Evolutionary conservation across 2,888 invertebrate genomes (phyloP), one percentile per base, ranked within the genome.

Genomic region (Lepidonotus clava): DNA sequence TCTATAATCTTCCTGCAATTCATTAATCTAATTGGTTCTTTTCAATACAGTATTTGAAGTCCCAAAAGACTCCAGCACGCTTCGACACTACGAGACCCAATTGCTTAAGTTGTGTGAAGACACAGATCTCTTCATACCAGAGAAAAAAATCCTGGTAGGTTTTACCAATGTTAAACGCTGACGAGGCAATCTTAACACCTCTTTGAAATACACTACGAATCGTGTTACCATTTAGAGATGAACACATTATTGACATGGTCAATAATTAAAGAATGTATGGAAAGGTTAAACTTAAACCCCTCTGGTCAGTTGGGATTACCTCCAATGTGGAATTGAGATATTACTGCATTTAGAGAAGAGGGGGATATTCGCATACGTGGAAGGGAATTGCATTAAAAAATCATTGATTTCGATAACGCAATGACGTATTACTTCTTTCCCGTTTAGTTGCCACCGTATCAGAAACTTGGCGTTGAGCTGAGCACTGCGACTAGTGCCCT

Each of bases 391-490:
- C n/a, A n/a, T n/a, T n/a, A n/a, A n/a, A n/a, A n/a, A n/a, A n/a
- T n/a, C n/a, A n/a, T n/a, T n/a, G n/a, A n/a, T n/a, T n/a, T n/a
- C n/a, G n/a, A n/a, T n/a, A n/a, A n/a, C n/a, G n/a, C n/a, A n/a
- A n/a, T n/a, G n/a, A n/a, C n/a, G n/a, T n/a, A n/a, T n/a, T n/a
- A n/a, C n/a, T n/a, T n/a, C n/a, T n/a, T n/a, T n/a, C n/a, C n/a
- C 61, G 24, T 71, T n/a, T 71, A 89, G 89, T 28, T 56, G 0
- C 89, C 89, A 8, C 89, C 88, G 24, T 21, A 80, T 40, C 86
- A 89, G 56, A 87, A 87, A 51, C 11, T 88, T 5, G 84, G 21
- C 2, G 67, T 89, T 56, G 87, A 89, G 66, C 51, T 89, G 77
- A 86, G 87, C 77, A 89, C 89, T 0, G 28, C 46, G 0, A 83